Evolutionary conservation across 1,140 invertebrate species (phyloP).

Genomic region (Polypedilum vanderplanki): DNA sequence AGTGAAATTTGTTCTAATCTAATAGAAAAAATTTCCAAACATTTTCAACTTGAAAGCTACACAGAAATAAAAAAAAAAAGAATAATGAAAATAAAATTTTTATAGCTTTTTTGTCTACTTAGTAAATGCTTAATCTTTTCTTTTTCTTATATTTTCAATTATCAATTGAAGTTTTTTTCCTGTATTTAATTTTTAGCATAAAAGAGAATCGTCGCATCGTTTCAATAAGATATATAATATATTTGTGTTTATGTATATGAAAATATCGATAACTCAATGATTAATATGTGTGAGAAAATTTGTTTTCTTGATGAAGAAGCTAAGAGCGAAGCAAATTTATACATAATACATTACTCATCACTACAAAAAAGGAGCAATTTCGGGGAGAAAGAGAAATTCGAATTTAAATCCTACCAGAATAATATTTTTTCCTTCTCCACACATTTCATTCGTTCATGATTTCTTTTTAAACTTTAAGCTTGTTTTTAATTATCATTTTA

Average conservation of each 20-base stretch:
- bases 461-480: conserved; percentile 4
- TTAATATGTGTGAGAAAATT: neutral
- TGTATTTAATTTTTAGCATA: neutral
- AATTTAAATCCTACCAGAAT: neutral
- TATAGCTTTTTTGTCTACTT: neutral
- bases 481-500: neutral
- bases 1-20: too few relatives aligned
- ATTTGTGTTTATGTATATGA: neutral
- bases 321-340: neutral
- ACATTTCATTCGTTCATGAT: neutral
- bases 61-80: neutral
- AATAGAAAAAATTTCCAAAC: too few relatives aligned
- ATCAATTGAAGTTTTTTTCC: neutral
- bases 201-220: neutral
- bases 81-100: neutral
- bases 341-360: too few relatives aligned
- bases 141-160: neutral
- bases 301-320: neutral
- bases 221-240: neutral
- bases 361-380: too few relatives aligned
- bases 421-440: neutral
- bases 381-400: neutral
- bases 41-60: neutral
- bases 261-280: conserved; percentile 19
- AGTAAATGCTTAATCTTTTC: neutral